Evolutionary conservation across 2,888 invertebrate species (phyloP), one percentile per base, ranked within the genome.

Genomic region (Griposia aprilina): DNA sequence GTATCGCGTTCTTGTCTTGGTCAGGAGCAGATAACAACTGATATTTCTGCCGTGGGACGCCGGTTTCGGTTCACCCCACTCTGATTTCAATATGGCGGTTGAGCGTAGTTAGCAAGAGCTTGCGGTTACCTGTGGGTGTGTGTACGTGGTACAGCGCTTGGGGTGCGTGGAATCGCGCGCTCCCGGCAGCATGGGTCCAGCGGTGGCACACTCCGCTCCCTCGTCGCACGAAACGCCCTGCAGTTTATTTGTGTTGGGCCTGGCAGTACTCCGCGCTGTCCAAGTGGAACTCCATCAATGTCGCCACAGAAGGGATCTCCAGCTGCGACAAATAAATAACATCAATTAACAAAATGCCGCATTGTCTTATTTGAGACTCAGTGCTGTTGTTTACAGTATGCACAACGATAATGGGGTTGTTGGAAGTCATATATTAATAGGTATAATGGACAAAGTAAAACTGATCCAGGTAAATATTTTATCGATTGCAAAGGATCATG

Each of bases 211-310:
- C 90, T 90, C 90, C 89, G 89, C 93, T 93, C 90, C 91, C 91
- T 93, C 91, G 92, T 89, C 91, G 90, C 92, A 91, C 90, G 84
- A 90, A 91, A 92, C 91, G 93, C 95, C 94, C 92, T 92, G 93
- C 88, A 91, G 96, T 97, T 98, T 98, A 98, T 98, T 98, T 99
- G 99, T 99, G 99, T 98, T 99, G 99, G 97, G 99, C 99, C 98
- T 99, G 99, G 98, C 99, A 99, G 98, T 99, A 99, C 97, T 99
- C 99, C 97, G 99, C 99, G 97, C 99, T 99, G 98, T 99, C 99
- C 98, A 99, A 98, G 97, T 98, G 98, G 98, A 99, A 99, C 99
- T 99, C 99, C 99, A 99, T 99, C 98, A 98, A 98, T 98, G 98
- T 98, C 98, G 98, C 98, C 98, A 98, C 98, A 97, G 98, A 98